phyloP scores from a whole-genome alignment of 2,888 invertebrate genomes.

The Pachymerium ferrugineum region DNA sequence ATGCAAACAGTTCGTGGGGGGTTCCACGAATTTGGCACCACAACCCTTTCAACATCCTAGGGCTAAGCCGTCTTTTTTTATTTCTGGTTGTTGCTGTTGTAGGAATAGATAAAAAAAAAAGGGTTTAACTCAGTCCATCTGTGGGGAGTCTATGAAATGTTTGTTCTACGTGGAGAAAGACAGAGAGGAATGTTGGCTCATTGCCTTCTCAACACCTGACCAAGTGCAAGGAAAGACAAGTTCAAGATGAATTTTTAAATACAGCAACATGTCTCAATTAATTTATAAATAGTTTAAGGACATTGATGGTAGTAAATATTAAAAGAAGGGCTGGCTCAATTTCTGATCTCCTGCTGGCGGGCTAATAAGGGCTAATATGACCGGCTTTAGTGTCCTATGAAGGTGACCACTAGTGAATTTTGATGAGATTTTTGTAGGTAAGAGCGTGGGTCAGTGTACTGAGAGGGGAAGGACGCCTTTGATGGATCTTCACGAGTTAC shows the following conservation, averaged over 20 bases:
- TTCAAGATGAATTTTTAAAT: conserved; percentile 11
- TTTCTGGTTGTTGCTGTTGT: background rate
- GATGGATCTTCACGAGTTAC: conserved; percentile 29
- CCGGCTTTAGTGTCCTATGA: conserved; percentile 22
- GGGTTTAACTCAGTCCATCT: conserved; percentile 11
- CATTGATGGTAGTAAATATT: background rate
- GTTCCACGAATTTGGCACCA: conserved; percentile 3
- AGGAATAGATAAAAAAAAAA: conserved; percentile 12
- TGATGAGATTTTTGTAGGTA: conserved; percentile 14
- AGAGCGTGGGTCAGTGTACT: background rate
- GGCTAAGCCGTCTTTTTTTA: background rate
- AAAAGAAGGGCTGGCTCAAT: background rate
- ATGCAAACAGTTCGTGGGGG: conserved; percentile 25
- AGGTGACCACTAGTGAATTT: conserved; percentile 27
- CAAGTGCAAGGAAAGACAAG: background rate
- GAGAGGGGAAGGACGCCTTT: background rate
- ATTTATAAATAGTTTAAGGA: conserved; percentile 7
- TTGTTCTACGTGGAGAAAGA: conserved; percentile 23
- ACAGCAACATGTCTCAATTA: conserved; percentile 22
- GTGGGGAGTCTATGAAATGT: conserved; percentile 27
- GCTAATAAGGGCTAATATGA: conserved; percentile 31
- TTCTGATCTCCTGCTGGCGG: conserved; percentile 26
- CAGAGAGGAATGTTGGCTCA: conserved; percentile 16
- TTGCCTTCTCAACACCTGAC: conserved; percentile 22
- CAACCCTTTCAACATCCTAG: conserved; percentile 13